Evolutionary conservation across 2,113 vertebrate genomes (phyloP).

Genomic region (Coptodon bakossiorum): DNA sequence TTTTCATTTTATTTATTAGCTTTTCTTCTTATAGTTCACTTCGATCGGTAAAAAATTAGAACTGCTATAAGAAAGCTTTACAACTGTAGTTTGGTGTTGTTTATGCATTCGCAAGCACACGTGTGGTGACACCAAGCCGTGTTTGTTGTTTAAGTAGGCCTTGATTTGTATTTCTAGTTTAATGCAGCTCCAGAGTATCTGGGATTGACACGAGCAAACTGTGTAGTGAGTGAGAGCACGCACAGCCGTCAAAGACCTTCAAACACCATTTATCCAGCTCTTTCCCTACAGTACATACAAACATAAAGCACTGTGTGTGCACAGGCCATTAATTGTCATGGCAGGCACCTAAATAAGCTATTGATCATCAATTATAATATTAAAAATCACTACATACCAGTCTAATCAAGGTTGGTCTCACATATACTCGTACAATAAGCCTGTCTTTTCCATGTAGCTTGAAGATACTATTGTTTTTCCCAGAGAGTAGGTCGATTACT

Average conservation of each 20-base stretch:
- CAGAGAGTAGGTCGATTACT: conserved; percentile 35
- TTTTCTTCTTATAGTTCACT: neutral
- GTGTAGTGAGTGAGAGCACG: neutral
- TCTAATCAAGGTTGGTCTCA: neutral
- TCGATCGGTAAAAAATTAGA: neutral
- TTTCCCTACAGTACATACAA: neutral
- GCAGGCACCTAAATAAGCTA: no score
- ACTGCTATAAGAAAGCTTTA: neutral
- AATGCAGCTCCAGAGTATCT: neutral
- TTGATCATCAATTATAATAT: neutral
- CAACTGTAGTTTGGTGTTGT: neutral
- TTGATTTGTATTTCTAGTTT: neutral
- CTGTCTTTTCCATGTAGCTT: neutral
- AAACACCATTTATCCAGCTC: neutral
- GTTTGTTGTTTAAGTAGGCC: neutral
- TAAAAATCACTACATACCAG: neutral
- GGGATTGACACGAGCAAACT: neutral
- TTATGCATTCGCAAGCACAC: neutral
- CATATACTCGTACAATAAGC: neutral
- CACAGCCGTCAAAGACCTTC: neutral
- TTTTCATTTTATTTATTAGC: neutral
- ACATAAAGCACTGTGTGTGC: neutral
- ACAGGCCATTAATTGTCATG: neutral
- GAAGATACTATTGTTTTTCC: conserved; percentile 22
- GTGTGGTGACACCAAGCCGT: neutral